phyloP scores from a whole-genome alignment of 2,113 vertebrate genomes.

The Nesogale talazaci region DNA sequence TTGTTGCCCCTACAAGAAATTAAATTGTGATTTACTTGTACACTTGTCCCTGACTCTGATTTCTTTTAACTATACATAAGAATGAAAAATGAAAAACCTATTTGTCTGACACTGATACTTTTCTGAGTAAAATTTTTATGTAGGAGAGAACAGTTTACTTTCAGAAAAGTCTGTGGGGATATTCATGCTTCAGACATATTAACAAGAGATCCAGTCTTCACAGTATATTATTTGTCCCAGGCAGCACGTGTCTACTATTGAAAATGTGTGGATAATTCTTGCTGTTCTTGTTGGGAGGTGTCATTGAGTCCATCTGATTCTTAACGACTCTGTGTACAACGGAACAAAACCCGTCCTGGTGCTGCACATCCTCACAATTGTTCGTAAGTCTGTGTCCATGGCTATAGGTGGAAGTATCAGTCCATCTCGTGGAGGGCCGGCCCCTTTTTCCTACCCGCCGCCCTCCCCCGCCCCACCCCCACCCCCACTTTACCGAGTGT shows the following conservation, averaged over 20 bases:
- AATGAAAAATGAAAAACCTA: too few relatives aligned
- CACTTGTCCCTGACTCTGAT: not conserved
- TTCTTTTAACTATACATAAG: not conserved
- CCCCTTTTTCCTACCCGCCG: too few relatives aligned
- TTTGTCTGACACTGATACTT: conserved; percentile 19
- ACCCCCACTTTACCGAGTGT: too few relatives aligned
- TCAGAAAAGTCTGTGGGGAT: conserved; percentile 11
- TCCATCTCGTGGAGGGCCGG: too few relatives aligned
- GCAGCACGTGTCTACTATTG: not conserved
- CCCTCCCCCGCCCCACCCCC: too few relatives aligned
- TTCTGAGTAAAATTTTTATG: conserved; percentile 47
- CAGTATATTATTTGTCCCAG: conserved; percentile 8
- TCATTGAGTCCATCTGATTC: not conserved
- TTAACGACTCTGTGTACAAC: not conserved
- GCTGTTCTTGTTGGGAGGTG: too few relatives aligned
- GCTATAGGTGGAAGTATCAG: too few relatives aligned
- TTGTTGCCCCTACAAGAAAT: conserved; percentile 10
- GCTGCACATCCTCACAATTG: too few relatives aligned
- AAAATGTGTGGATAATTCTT: not conserved
- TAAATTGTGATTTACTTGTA: not conserved
- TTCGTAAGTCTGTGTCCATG: too few relatives aligned
- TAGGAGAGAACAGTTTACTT: not conserved
- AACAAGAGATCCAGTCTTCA: not conserved
- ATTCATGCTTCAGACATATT: not conserved
- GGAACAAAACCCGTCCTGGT: too few relatives aligned